Base-by-base conservation (phyloP, 2,888 invertebrate genomes). In the Latrodectus hesperus region DNA sequence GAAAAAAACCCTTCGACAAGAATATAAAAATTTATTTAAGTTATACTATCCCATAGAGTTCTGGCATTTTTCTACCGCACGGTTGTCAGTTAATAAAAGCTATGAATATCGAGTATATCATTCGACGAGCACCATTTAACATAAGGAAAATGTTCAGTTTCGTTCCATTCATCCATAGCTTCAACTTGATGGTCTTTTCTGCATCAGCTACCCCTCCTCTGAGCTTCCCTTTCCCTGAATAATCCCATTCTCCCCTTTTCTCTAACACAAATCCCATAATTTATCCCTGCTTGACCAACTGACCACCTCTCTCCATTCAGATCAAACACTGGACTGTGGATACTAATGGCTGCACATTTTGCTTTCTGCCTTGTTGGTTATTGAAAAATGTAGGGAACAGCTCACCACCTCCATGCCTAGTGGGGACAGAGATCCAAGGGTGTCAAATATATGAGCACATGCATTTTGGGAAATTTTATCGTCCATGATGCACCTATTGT, bases 211-310 rank as follows among this genome's bases (percentile, higher is more conserved):
- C 60, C 83, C 84, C 73, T n/a, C 4, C 60, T 60, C n/a, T 84
- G 73, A 78, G 78, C 73, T 60, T 64, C n/a, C 52, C 60, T 52
- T 64, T 38, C 70, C 76, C 55, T 55, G 12, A 38, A 51, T 83
- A 83, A 83, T 75, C 76, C 83, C 70, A 67, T 17, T 52, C 51
- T 53, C 38, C 53, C 71, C 60, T 52, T 16, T n/a, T 55, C 55
- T 64, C 60, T 17, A 67, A 65, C 72, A 70, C 67, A 51, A 38
- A 64, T 70, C 75, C 75, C 71, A 86, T 86, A 86, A 81, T 86
- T 86, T 86, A 86, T 86, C 81, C 86, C 81, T 81, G 86, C 86
- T 86, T 86, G 86, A 86, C 86, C 86, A 86, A 86, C 86, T 86
- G 86, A 86, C 86, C 86, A 64, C 80, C 76, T 76, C 16, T 60